Base-by-base conservation (phyloP, 2,888 invertebrate genomes). In the Axea sp. region DNA sequence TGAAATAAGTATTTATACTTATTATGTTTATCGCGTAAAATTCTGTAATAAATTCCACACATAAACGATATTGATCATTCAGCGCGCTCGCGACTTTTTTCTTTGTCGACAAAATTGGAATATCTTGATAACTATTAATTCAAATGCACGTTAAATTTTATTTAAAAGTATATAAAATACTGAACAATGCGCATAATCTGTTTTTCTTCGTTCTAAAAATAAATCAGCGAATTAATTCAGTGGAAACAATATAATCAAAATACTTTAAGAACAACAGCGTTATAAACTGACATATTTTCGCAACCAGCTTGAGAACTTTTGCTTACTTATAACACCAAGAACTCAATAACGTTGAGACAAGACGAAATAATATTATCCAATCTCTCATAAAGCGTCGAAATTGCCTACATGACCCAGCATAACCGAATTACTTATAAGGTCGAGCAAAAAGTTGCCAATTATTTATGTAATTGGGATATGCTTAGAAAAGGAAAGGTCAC, bases 401-500 rank as follows among this genome's bases (percentile, higher is more conserved):
- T n/a, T n/a, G n/a, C n/a, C n/a, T n/a, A n/a, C n/a, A n/a, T 5
- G 14, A 26, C 26, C 41, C 31, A 31, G 17, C 33, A 33, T 24
- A 22, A 49, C 14, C 33, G 14, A 33, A 33, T 33, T 33, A 49
- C 22, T n/a, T 24, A 33, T 14, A 31, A 22, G 30, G 17, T 31
- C n/a, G 17, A 22, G 22, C 3, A 41, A 49, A 49, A 39, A 41
- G n/a, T 12, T 26, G 1, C 45, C 4, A 55, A 43, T 45, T 33
- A 59, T 45, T 59, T 43, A 59, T 45, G 59, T 17, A 59, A 35
- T 35, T 59, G 28, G 45, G 57, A 59, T 55, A 41, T 12, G 31
- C 8, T 22, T 31, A 1, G 11, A 1, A 30, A 6, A 5, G 0
- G 30, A 59, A 59, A 59, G 57, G 57, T 43, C 45, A 59, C 19